phyloP scores from a whole-genome alignment of 2,113 vertebrate genomes.

The Pseudois nayaur region DNA sequence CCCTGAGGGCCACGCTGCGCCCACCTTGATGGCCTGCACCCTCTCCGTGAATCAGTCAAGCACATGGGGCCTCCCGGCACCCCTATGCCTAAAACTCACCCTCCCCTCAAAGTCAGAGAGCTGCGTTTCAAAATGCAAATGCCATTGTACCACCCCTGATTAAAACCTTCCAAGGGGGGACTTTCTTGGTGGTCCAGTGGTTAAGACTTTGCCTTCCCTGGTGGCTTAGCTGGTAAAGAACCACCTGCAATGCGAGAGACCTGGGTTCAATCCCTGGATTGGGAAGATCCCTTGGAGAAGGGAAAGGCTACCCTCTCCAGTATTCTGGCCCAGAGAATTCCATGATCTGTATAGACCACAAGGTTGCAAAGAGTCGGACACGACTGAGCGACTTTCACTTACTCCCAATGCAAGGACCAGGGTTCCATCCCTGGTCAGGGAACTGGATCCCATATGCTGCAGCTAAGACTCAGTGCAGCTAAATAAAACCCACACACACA shows the following conservation, averaged over 20 bases:
- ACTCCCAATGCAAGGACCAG: not conserved
- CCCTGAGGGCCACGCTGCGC: rapidly evolving
- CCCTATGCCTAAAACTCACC: not conserved
- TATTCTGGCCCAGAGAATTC: not conserved
- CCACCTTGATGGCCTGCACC: too few species aligned
- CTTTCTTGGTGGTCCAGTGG: not conserved
- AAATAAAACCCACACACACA: not conserved
- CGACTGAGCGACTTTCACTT: not conserved
- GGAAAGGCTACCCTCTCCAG: not conserved
- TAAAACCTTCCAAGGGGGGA: not conserved
- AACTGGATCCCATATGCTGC: not conserved
- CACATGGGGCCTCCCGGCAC: rapidly evolving
- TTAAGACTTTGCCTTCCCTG: not conserved
- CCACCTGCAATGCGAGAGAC: not conserved
- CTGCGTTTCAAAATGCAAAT: not conserved
- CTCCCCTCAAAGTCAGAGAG: not conserved
- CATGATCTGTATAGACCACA: not conserved
- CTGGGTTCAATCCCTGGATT: not conserved
- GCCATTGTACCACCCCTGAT: too few species aligned
- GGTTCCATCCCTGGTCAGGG: not conserved
- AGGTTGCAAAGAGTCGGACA: not conserved
- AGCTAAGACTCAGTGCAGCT: not conserved
- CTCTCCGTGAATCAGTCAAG: not conserved
- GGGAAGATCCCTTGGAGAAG: not conserved
- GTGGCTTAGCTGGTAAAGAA: not conserved